phyloP scores from a whole-genome alignment of 2,888 invertebrate genomes.

The Caenorhabditis virilis region DNA sequence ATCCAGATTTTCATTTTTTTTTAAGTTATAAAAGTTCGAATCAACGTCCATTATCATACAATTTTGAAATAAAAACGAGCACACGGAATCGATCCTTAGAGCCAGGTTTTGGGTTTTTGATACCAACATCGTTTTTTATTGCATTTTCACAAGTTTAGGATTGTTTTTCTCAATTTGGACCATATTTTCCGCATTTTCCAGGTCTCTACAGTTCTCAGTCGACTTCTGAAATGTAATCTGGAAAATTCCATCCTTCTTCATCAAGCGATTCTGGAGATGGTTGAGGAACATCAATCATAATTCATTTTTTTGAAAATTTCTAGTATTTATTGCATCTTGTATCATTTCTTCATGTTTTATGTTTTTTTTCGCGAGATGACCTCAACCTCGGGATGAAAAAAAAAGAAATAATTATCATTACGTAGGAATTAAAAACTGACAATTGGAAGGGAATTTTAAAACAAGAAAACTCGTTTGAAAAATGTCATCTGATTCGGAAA shows the following conservation, averaged over 20 bases:
- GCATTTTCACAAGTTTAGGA: too few relatives aligned
- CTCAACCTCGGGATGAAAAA: background rate
- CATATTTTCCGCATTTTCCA: constrained; percentile 1
- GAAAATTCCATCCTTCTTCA: background rate
- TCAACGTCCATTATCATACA: too few relatives aligned
- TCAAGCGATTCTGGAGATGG: constrained; percentile 1
- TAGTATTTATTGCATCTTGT: background rate
- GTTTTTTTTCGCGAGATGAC: background rate
- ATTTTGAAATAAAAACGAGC: too few relatives aligned
- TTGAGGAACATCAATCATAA: background rate
- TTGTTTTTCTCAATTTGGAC: background rate
- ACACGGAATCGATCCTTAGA: too few relatives aligned
- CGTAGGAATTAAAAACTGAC: too few relatives aligned
- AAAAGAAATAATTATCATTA: background rate
- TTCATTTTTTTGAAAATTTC: too few relatives aligned
- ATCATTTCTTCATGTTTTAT: background rate
- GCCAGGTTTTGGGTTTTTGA: too few relatives aligned
- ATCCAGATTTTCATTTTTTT: too few relatives aligned
- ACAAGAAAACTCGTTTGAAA: too few relatives aligned
- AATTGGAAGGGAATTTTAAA: too few relatives aligned
- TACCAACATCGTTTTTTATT: too few relatives aligned
- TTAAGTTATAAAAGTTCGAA: too few relatives aligned
- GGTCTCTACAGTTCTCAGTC: constrained; percentile 11
- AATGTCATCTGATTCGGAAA: background rate
- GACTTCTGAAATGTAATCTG: background rate